phyloP scores from a whole-genome alignment of 2,888 invertebrate species.

The Malacosoma neustria region DNA sequence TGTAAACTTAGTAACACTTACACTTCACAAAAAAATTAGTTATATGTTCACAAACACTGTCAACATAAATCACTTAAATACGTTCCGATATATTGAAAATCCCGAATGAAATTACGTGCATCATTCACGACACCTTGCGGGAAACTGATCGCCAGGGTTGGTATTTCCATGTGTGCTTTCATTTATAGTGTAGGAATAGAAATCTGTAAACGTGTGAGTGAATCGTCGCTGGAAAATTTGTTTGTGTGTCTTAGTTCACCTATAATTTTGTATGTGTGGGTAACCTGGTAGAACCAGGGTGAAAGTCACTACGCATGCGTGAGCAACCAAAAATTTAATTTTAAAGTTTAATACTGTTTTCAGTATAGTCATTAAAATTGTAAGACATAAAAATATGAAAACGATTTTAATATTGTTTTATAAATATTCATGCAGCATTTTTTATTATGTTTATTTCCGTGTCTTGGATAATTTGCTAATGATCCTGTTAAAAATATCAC shows the following conservation, averaged over 20 bases:
- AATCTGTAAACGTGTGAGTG: conserved; percentile 33
- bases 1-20: background rate
- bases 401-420: too few relatives aligned
- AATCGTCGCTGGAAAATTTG: conserved; percentile 21
- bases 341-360: too few relatives aligned
- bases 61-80: background rate
- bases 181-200: conserved; percentile 18
- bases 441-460: too few relatives aligned
- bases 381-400: too few relatives aligned
- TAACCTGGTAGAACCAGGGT: conserved; percentile 33
- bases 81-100: background rate
- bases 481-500: too few relatives aligned
- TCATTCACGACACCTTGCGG: conserved; percentile 20
- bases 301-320: conserved; percentile 43
- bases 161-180: conserved; percentile 34
- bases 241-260: conserved; percentile 48
- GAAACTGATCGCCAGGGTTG: conserved; percentile 43
- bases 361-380: too few relatives aligned
- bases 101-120: conserved; percentile 12
- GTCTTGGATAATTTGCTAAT: too few relatives aligned
- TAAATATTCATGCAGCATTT: too few relatives aligned
- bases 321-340: too few relatives aligned
- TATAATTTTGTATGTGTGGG: conserved; percentile 31
- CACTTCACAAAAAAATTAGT: background rate
- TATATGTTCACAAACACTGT: background rate